Evolutionary conservation across 2,113 vertebrate genomes (phyloP).

Genomic region (Lepus europaeus): DNA sequence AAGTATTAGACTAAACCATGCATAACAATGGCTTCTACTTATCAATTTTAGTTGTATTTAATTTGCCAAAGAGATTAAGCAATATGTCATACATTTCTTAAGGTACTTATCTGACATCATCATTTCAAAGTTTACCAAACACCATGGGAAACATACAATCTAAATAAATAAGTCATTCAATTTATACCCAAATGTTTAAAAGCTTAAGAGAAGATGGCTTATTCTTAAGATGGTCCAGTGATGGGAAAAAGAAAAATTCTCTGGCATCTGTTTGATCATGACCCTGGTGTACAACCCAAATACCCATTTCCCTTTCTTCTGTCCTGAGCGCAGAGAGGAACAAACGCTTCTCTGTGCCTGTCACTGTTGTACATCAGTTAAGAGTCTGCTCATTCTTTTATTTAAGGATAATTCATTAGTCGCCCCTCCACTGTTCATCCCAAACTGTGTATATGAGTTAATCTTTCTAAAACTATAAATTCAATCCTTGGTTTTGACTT

Average conservation of each 20-base stretch:
- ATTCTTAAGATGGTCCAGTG: not conserved
- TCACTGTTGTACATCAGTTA: too few species aligned
- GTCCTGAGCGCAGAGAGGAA: not conserved
- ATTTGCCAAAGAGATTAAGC: slow-evolving; percentile 14
- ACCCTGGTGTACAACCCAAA: not conserved
- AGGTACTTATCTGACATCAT: not conserved
- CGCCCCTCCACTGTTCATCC: not conserved
- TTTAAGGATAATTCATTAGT: not conserved
- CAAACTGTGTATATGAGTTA: not conserved
- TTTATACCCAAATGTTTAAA: slow-evolving; percentile 2
- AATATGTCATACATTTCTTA: not conserved
- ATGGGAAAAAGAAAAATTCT: not conserved
- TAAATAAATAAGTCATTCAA: slow-evolving; percentile 10
- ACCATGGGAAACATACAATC: not conserved
- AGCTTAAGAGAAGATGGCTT: not conserved
- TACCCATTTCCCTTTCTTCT: not conserved
- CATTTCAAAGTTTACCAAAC: slow-evolving; percentile 49
- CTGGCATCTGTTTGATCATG: not conserved
- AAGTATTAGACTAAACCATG: slow-evolving; percentile 40
- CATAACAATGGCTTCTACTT: not conserved
- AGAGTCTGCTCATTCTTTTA: not conserved
- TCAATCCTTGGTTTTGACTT: not conserved
- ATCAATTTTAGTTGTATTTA: slow-evolving; percentile 3
- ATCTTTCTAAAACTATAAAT: not conserved
- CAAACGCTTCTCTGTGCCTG: not conserved